Conservation (phyloP, 2,797 vertebrate genomes). For the Heteromormyrus szaboi region DNA sequence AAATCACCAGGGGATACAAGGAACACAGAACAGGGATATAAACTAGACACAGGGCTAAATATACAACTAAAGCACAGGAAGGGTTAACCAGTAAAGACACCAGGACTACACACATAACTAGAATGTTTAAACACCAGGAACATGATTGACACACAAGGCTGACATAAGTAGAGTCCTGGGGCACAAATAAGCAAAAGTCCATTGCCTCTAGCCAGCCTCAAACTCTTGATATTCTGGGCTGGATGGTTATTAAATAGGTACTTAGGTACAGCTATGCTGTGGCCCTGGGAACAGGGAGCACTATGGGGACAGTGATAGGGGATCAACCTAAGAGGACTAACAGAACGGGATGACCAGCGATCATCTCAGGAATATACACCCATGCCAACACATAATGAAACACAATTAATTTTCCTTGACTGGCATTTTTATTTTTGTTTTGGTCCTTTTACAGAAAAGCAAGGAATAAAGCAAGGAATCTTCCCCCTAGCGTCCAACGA, state of each 20-base stretch:
- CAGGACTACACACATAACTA: neutral
- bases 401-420: neutral
- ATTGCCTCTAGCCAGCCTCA: neutral
- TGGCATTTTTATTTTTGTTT: neutral
- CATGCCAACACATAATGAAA: neutral
- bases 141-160: neutral
- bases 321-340: neutral
- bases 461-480: neutral
- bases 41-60: neutral
- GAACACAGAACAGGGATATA: neutral
- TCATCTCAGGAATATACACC: neutral
- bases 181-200: neutral
- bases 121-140: neutral
- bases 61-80: neutral
- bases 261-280: neutral
- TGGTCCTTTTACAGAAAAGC: neutral
- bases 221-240: neutral
- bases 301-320: neutral
- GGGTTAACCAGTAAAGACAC: neutral
- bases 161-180: neutral
- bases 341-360: neutral
- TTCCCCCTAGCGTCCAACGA: neutral
- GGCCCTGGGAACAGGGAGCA: neutral
- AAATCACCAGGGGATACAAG: neutral
- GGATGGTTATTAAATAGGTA: neutral